Conservation (phyloP, 2,113 vertebrate species). For the Microcebus ravelobensis region DNA sequence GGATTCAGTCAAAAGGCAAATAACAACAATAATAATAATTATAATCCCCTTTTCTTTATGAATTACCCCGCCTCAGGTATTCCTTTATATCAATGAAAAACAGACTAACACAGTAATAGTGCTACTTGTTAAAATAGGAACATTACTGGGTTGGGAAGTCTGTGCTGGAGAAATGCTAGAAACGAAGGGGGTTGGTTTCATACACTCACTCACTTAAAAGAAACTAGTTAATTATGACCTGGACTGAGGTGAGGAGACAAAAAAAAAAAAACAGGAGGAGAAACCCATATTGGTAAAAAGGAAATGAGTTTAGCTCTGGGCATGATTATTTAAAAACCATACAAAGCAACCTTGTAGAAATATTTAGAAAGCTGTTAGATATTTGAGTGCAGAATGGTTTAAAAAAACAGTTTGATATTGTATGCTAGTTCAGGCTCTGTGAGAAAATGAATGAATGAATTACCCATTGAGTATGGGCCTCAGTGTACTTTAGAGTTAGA, state of each 20-base stretch:
- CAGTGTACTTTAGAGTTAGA: background rate
- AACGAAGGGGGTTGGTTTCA: background rate
- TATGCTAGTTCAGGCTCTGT: background rate
- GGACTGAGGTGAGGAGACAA: background rate
- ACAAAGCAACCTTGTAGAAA: background rate
- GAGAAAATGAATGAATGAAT: background rate
- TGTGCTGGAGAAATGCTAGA: background rate
- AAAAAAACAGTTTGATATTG: background rate
- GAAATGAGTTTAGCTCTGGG: background rate
- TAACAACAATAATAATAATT: too few species aligned
- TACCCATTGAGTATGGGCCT: background rate
- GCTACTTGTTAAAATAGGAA: background rate
- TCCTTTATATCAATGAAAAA: too few species aligned
- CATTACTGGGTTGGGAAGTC: background rate
- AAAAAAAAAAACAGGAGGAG: background rate
- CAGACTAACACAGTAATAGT: background rate
- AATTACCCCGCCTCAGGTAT: too few species aligned
- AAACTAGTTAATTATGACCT: background rate
- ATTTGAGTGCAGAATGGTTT: background rate
- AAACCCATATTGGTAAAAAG: background rate
- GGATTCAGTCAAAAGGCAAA: too few species aligned
- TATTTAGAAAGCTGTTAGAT: background rate
- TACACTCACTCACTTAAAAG: background rate
- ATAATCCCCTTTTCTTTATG: too few species aligned
- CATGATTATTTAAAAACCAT: background rate